A percentile compares a stretch with the other conserved stretches of the same genome.
Conservation (phyloP, 1,140 invertebrate species). For the Stegodyphus mimosarum region DNA sequence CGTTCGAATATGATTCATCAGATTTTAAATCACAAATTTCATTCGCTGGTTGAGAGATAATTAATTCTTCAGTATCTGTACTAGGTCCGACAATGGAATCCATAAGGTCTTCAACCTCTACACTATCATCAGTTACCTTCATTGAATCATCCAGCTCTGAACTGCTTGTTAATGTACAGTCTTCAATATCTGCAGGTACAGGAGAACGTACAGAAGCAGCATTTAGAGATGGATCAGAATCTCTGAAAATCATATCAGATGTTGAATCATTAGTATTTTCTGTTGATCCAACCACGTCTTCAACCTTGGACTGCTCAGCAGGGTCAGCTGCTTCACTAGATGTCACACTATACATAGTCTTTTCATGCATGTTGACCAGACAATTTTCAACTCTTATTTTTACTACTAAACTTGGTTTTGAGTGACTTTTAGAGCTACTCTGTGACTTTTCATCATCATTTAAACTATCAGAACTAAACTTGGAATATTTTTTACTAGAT, state of each 20-base stretch:
- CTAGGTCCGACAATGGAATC: not conserved
- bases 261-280: not conserved
- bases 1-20: conserved; percentile 23
- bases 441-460: not conserved
- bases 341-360: conserved; percentile 35
- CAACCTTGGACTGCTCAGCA: not conserved
- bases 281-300: not conserved
- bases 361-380: conserved; percentile 22
- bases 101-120: not conserved
- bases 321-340: not conserved
- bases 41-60: not conserved
- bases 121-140: not conserved
- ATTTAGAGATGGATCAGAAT: not conserved
- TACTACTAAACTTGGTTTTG: conserved; percentile 34
- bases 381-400: conserved; percentile 43
- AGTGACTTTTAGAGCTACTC: not conserved
- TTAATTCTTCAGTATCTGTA: not conserved
- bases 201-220: not conserved
- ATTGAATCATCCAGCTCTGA: not conserved
- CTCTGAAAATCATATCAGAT: not conserved
- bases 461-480: not conserved
- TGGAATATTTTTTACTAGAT: not conserved
- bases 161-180: not conserved
- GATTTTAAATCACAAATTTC: conserved; percentile 10
- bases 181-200: not conserved